Conservation (phyloP, 2,797 vertebrate species). For the Phaenicophaeus curvirostris region DNA sequence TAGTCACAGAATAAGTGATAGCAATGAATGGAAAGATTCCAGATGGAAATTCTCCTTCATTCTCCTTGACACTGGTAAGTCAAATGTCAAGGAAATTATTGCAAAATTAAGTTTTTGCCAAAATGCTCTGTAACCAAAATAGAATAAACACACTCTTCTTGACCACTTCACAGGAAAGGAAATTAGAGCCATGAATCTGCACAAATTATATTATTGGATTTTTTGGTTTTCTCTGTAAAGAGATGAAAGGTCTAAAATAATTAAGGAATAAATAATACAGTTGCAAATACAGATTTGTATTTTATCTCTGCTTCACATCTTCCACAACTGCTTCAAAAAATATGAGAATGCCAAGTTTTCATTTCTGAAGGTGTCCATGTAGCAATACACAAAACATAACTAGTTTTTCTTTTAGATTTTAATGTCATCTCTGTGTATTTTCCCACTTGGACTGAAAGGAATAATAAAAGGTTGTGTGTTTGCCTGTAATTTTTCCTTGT, state of each 20-base stretch:
- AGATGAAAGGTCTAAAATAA: conserved; percentile 14
- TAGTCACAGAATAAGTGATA: neutral
- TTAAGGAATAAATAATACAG: neutral
- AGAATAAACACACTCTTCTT: conserved; percentile 1
- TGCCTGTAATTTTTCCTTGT: neutral
- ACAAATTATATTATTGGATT: neutral
- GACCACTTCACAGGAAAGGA: conserved; percentile 26
- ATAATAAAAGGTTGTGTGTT: neutral
- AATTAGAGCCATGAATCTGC: conserved; percentile 10
- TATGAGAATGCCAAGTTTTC: neutral
- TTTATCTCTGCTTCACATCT: neutral
- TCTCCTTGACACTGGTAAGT: neutral
- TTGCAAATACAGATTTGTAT: neutral
- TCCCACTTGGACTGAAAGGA: neutral
- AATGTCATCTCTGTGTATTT: neutral
- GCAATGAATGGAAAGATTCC: neutral
- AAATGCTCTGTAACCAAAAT: neutral
- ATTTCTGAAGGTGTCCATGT: neutral
- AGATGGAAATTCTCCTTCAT: neutral
- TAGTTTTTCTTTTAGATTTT: neutral
- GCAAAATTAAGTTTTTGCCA: conserved; percentile 10
- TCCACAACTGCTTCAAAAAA: neutral
- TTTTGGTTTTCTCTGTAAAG: neutral
- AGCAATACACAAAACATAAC: neutral
- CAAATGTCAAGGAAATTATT: neutral